These are phyloP conservation scores for Orthosia gracilis DNA, from an alignment of 2,888 invertebrate species.

Conservation along the genomic window DNA sequence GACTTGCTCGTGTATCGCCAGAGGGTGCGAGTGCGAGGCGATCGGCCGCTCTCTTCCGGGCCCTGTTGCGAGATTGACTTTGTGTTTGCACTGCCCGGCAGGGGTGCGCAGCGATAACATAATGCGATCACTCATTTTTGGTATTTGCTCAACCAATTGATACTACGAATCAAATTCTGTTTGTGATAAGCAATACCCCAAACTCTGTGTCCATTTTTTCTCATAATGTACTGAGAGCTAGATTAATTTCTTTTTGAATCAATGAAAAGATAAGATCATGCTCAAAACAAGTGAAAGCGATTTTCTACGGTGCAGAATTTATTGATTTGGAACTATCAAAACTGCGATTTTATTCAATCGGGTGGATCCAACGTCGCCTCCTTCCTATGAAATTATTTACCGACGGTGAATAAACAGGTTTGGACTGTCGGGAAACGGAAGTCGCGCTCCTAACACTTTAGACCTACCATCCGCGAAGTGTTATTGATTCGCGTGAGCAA, in stretches of 20 bases:
- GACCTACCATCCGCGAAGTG: constrained; percentile 1
- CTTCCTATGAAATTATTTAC: constrained; percentile 12
- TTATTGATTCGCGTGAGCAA: constrained; percentile 13
- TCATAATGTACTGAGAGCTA: background rate
- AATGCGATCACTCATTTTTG: background rate
- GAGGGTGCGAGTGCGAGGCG: constrained; percentile 16
- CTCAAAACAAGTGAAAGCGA: background rate
- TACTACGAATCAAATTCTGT: background rate
- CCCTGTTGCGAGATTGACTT: constrained; percentile 3
- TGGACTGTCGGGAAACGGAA: constrained; percentile 5
- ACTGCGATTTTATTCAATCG: background rate
- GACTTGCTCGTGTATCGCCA: background rate
- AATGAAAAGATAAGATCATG: background rate
- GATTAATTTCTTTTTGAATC: no score
- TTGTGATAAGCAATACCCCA: background rate
- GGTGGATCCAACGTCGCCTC: constrained; percentile 3
- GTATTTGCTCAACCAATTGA: background rate
- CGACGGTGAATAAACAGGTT: constrained; percentile 4
- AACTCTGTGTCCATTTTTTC: background rate
- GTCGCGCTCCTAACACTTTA: background rate
- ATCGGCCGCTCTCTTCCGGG: background rate
- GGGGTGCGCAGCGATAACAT: constrained; percentile 11
- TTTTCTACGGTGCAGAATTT: background rate
- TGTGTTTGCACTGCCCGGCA: background rate
- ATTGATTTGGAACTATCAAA: background rate